Percentiles rank a stretch among this genome's conserved stretches.
These are phyloP conservation scores for Aramus guarauna DNA, from an alignment of 2,113 vertebrate species.

Conservation along the genomic window DNA sequence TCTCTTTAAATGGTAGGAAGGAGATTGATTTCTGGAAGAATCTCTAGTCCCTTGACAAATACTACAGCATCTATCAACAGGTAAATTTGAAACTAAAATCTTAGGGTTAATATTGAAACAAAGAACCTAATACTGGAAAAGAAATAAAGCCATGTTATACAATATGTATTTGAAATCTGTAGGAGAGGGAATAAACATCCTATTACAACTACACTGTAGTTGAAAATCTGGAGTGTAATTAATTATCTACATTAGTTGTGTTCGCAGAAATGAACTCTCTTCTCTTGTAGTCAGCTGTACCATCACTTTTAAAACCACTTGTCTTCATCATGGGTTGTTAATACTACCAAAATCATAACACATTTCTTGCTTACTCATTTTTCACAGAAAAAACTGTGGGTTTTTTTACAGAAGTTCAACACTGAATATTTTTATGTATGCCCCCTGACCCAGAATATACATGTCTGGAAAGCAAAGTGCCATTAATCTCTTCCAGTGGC, in stretches of 20 bases:
- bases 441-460: neutral
- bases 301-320: neutral
- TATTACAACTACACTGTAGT: neutral
- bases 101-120: neutral
- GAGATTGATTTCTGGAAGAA: neutral
- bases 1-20: neutral
- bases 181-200: neutral
- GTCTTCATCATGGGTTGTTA: neutral
- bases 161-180: neutral
- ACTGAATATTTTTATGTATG: neutral
- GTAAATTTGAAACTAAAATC: neutral
- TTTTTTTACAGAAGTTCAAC: neutral
- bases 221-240: neutral
- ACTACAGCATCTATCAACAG: neutral
- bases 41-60: neutral
- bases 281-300: neutral
- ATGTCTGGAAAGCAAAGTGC: neutral
- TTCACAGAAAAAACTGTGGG: fast-evolving
- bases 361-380: neutral
- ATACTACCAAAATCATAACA: neutral
- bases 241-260: neutral
- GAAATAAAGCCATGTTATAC: neutral
- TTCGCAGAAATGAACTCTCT: neutral
- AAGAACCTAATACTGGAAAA: neutral
- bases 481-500: neutral